Percentiles rank a stretch among this genome's conserved stretches.
phyloP scores from a whole-genome alignment of 2,113 vertebrate species.

The Anhinga anhinga region DNA sequence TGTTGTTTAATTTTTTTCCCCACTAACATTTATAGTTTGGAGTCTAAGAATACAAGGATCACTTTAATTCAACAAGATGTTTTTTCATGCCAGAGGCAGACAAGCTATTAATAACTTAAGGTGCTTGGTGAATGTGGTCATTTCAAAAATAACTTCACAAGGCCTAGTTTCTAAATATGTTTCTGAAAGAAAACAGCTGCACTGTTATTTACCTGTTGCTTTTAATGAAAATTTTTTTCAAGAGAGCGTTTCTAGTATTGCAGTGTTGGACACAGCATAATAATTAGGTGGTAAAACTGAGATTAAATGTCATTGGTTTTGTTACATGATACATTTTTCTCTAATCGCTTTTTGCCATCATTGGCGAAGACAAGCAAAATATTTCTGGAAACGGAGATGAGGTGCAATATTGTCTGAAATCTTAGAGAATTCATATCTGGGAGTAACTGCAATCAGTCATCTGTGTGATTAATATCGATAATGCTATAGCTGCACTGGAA shows the following conservation, averaged over 20 bases:
- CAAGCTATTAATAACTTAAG: neutral
- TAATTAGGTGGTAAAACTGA: neutral
- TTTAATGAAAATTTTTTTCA: neutral
- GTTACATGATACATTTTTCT: neutral
- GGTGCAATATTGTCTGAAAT: neutral
- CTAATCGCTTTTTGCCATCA: neutral
- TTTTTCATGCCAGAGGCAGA: neutral
- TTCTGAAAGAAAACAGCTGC: neutral
- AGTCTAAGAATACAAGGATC: neutral
- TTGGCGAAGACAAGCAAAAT: neutral
- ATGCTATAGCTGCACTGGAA: neutral
- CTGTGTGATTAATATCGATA: neutral
- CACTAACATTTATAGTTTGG: neutral
- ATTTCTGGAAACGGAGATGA: neutral
- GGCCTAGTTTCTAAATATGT: neutral
- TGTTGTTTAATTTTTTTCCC: neutral
- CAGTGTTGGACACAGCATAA: neutral
- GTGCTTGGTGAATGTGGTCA: neutral
- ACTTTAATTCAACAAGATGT: neutral
- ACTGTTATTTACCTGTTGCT: neutral
- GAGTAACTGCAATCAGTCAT: neutral
- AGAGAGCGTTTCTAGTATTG: neutral
- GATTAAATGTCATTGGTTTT: neutral
- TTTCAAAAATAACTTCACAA: neutral
- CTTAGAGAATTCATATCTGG: neutral